phyloP scores from a whole-genome alignment of 2,113 vertebrate species.

The Podiceps cristatus region DNA sequence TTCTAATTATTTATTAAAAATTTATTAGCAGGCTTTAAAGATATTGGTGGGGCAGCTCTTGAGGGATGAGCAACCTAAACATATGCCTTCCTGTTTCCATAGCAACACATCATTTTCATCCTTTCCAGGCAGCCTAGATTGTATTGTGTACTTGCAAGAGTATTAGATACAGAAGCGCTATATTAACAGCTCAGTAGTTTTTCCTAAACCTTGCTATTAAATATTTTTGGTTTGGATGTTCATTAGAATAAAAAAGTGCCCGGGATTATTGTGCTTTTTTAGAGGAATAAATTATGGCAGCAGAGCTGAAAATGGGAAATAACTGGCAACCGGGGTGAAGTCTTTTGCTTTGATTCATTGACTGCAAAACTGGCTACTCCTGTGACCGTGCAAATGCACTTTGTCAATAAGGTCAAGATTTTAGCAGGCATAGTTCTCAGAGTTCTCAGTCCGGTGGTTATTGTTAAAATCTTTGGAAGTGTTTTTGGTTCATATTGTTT shows the following conservation, averaged over 20 bases:
- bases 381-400: neutral
- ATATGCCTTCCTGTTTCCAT: constrained; percentile 74
- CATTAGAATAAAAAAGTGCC: neutral
- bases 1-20: constrained; percentile 53
- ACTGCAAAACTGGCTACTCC: neutral
- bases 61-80: constrained; percentile 69
- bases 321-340: neutral
- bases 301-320: neutral
- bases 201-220: neutral
- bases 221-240: neutral
- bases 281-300: neutral
- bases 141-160: constrained; percentile 59
- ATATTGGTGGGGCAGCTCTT: constrained; percentile 47
- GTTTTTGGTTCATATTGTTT: neutral
- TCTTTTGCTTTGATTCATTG: neutral
- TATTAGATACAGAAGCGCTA: constrained; percentile 58
- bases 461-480: neutral
- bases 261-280: neutral
- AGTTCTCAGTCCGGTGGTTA: neutral
- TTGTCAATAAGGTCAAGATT: neutral
- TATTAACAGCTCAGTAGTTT: constrained; percentile 25
- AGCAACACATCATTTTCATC: constrained; percentile 72
- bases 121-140: constrained; percentile 65
- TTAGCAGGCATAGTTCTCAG: neutral
- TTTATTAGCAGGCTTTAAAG: constrained; percentile 62